Base-by-base conservation (phyloP, 2,113 vertebrate species). In the Microtus pennsylvanicus region DNA sequence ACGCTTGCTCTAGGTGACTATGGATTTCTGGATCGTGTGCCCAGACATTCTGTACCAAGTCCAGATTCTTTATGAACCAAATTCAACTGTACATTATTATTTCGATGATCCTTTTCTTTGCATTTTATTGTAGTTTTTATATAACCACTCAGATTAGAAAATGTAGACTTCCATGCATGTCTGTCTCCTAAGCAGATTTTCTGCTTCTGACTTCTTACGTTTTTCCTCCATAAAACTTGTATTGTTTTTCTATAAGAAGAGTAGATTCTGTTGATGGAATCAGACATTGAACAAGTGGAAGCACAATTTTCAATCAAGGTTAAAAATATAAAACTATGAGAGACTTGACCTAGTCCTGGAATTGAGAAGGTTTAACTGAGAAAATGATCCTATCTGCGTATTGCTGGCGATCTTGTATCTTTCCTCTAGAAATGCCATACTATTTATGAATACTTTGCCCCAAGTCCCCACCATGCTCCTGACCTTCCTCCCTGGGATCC, bases 261-360 rank as follows among this genome's bases (percentile, higher is more conserved):
- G 28, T 82, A 82, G 50, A 67, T 85, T 83, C 26, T 78, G 2
- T 76, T 87, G 42, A 12, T 42, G 12, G n/a, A 74, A 58, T 88
- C 12, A 92, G 16, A 33, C 11, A 55, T 3, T 94, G 76, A 72
- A 26, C 82, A 75, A 45, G n/a, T 42, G 38, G 52, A 87, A 76
- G 5, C 0, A 76, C 0, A 55, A 14, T 75, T 93, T 75, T 52
- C 35, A 80, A 63, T 30, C 10, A 47, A 78, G 76, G 75, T 26
- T 77, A 61, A 61, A 83, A 89, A 91, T 89, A 19, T 17, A 83
- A 87, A 88, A 82, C 35, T 47, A 86, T 47, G 88, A 81, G 42
- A 96, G 38, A 75, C 30, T 3, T 63, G 42, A 47, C 1, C 5
- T 72, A 35, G 24, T 69, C 74, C 61, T 47, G 30, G 30, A 21